These are phyloP conservation scores for Rhopalosiphum maidis DNA, from an alignment of 1,140 invertebrate genomes.

Conservation along the genomic window DNA sequence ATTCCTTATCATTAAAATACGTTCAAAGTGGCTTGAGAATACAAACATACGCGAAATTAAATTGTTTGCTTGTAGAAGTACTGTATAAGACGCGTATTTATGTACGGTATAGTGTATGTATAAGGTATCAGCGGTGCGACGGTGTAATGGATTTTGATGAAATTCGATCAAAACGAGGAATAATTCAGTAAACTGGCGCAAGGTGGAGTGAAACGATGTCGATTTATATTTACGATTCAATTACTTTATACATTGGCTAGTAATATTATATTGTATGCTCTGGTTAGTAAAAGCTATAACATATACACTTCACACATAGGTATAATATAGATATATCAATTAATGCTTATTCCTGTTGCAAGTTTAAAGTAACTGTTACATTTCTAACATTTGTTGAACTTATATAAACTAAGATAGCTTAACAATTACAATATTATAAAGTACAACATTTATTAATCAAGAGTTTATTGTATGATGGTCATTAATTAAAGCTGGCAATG, in stretches of 20 bases:
- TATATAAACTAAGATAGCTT: no score
- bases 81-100: neutral
- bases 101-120: neutral
- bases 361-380: neutral
- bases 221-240: constrained; percentile 31
- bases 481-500: no score
- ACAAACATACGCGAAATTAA: neutral
- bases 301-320: neutral
- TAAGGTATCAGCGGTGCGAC: neutral
- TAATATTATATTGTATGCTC: neutral
- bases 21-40: neutral
- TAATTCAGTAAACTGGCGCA: neutral
- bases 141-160: neutral
- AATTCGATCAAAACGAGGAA: constrained; percentile 27
- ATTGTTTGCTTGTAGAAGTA: neutral
- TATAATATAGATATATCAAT: neutral
- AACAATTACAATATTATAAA: no score
- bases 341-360: neutral
- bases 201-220: neutral
- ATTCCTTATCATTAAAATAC: neutral
- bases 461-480: no score
- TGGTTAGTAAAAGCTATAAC: neutral
- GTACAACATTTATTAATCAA: no score
- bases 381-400: neutral
- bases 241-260: neutral